phyloP scores from a whole-genome alignment of 64 coral and sea anemone species.

The Stichodactyla mertensii region DNA sequence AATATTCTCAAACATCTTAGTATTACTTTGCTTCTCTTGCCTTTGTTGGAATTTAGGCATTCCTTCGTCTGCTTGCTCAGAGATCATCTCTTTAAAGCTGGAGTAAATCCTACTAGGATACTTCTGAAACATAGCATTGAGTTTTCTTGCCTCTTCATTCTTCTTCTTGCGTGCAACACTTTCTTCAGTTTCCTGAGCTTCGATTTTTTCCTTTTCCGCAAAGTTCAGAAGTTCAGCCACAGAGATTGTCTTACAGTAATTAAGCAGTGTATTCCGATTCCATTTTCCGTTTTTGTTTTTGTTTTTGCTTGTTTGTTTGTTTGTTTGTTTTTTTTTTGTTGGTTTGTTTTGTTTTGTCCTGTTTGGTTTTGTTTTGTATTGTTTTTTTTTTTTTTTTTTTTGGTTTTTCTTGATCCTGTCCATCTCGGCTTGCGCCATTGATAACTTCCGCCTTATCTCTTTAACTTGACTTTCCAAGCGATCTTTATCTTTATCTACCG shows the following conservation, averaged over 20 bases:
- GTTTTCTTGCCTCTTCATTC: constrained; percentile 27
- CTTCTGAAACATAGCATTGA: constrained; percentile 31
- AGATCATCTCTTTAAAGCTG: constrained; percentile 20
- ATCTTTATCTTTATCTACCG: not conserved
- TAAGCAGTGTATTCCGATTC: constrained; percentile 23
- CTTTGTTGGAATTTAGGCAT: constrained; percentile 25
- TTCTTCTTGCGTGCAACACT: no score
- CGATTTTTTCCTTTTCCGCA: not conserved
- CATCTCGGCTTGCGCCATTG: constrained; percentile 40
- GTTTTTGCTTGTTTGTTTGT: no score
- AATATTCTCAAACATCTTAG: not conserved
- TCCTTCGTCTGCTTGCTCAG: constrained; percentile 33
- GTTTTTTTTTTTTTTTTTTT: constrained; percentile 39
- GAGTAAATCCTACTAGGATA: constrained; percentile 35
- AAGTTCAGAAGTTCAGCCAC: constrained; percentile 22
- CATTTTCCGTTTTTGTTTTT: no score
- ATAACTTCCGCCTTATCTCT: constrained; percentile 13
- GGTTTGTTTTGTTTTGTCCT: no score
- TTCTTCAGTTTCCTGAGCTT: no score
- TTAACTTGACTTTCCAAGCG: no score
- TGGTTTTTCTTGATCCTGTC: constrained; percentile 34
- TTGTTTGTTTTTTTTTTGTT: constrained; percentile 33
- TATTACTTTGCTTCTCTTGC: not conserved
- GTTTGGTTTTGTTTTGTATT: no score
- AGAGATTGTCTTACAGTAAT: constrained; percentile 28